phyloP scores from a whole-genome alignment of 2,888 invertebrate species.

The Campoplex capitator region DNA sequence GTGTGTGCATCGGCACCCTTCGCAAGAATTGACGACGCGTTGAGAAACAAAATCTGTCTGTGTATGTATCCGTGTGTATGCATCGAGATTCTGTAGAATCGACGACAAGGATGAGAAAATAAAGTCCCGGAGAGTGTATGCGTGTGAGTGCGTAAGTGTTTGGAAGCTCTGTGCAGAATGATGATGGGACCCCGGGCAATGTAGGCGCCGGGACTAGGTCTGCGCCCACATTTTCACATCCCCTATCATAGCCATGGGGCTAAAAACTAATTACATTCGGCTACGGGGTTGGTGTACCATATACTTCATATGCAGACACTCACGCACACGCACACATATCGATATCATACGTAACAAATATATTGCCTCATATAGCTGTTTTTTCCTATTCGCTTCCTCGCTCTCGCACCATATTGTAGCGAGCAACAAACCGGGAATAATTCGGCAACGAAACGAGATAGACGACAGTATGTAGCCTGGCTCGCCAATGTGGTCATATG shows the following conservation, averaged over 20 bases:
- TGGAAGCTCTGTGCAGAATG: slow-evolving; percentile 61
- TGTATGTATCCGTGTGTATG: slow-evolving; percentile 51
- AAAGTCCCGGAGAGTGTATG: slow-evolving; percentile 47
- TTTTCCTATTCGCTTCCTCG: slow-evolving; percentile 57
- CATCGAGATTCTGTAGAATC: slow-evolving; percentile 58
- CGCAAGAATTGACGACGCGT: slow-evolving; percentile 52
- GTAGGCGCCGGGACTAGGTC: slow-evolving; percentile 72
- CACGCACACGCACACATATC: not conserved
- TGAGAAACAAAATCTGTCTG: slow-evolving; percentile 58
- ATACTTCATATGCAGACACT: slow-evolving; percentile 28
- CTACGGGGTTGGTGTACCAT: slow-evolving; percentile 75
- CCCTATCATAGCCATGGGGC: slow-evolving; percentile 81
- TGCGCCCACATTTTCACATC: slow-evolving; percentile 68
- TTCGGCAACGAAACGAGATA: slow-evolving; percentile 47
- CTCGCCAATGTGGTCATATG: slow-evolving; percentile 75
- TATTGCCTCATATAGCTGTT: slow-evolving; percentile 33
- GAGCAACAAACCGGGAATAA: slow-evolving; percentile 72
- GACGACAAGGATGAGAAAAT: slow-evolving; percentile 60
- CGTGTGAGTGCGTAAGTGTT: slow-evolving; percentile 49
- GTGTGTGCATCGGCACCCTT: slow-evolving; percentile 69
- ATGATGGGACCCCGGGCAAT: slow-evolving; percentile 72
- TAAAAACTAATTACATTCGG: slow-evolving; percentile 83
- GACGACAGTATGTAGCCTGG: slow-evolving; percentile 18
- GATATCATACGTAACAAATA: slow-evolving; percentile 28
- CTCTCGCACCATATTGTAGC: slow-evolving; percentile 78